These are phyloP conservation scores for Nycticorax nycticorax DNA, from an alignment of 2,113 vertebrate genomes.

Conservation along the genomic window DNA sequence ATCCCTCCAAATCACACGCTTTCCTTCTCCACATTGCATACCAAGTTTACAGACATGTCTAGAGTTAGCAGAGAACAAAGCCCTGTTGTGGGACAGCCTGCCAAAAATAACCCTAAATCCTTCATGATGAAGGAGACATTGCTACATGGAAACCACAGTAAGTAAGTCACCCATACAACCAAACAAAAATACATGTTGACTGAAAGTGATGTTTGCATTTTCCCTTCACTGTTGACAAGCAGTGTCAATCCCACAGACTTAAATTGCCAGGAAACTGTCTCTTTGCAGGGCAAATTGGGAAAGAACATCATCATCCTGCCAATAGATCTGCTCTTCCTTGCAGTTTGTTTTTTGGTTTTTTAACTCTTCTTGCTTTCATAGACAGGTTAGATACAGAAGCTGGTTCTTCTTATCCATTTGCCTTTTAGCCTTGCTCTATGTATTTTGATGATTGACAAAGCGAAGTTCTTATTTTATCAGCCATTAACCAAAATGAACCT, in stretches of 20 bases:
- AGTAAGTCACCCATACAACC: neutral
- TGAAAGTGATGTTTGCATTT: neutral
- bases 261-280: neutral
- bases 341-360: neutral
- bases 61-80: neutral
- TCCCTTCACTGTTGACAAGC: neutral
- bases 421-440: neutral
- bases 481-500: neutral
- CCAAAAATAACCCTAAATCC: neutral
- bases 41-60: neutral
- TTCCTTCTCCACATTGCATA: neutral
- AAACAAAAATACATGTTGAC: neutral
- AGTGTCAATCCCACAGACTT: neutral
- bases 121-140: neutral
- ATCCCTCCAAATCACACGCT: fast-evolving
- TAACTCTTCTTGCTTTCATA: neutral
- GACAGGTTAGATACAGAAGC: conserved; percentile 20
- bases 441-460: neutral
- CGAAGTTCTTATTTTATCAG: neutral
- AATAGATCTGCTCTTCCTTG: neutral
- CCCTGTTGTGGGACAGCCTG: neutral
- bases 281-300: conserved; percentile 7
- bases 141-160: neutral
- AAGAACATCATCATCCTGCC: neutral
- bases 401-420: neutral